Base-by-base conservation (phyloP, 2,888 invertebrate species). In the Teleiodes luculella region DNA sequence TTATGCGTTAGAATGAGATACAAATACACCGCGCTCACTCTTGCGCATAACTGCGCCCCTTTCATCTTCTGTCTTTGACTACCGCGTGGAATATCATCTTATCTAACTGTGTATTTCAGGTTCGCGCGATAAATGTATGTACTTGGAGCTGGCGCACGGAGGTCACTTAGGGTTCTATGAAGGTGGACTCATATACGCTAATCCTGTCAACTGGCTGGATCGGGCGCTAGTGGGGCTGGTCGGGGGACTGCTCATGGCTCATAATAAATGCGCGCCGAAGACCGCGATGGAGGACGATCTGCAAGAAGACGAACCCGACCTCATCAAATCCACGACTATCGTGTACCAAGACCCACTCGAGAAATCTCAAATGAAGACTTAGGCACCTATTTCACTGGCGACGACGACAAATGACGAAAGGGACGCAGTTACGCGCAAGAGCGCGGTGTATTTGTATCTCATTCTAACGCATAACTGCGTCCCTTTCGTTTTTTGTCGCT, bases 121-220 rank as follows among this genome's bases (percentile, higher is more conserved):
- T 63, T 92, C 91, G 7, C 92, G 91, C 56, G 91, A 91, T 49
- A 94, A 93, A 66, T 90, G 91, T 2, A 91, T 96, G 65, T 97
- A 94, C 73, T 86, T 97, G 53, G 95, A 96, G 76, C 86, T 97
- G 20, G 94, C 96, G 8, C 97, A 98, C 78, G 98, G 98, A 10
- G 98, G 98, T 3, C 98, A 98, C 83, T 91, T 98, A 61, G 98
- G 98, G 16, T 98, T 97, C 84, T 97, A 97, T 78, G 98, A 98
- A 84, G 97, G 97, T 8, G 97, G 97, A 14, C 83, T 95, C 24
- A 75, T 97, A 1, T 95, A 96, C 79, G 97, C 98, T 0, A 95
- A 96, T 74, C 95, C 96, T 0, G 94, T 97, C 55, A 97, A 97
- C 56, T 98, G 98, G 98, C 86, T 98, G 57, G 98, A 98, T 86